A percentile compares a stretch with the other conserved stretches of the same genome.
Conservation (phyloP, 2,797 vertebrate species). For the Phoxinus dragarum region DNA sequence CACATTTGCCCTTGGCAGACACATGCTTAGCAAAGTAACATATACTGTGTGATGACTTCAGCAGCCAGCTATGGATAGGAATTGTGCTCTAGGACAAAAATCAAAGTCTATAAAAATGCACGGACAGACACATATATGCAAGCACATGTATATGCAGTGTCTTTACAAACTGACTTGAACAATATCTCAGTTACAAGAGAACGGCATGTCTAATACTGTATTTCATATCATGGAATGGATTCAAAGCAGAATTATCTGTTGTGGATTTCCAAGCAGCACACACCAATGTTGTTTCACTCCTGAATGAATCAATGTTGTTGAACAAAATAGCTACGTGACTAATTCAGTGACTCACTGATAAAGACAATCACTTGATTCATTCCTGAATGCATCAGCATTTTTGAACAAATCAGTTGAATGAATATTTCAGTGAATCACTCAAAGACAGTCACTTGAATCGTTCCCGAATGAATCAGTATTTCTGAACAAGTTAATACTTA, state of each 20-base stretch:
- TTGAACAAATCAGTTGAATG: not conserved
- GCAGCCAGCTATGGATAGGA: not conserved
- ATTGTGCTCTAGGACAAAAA: not conserved
- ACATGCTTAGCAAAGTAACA: conserved; percentile 11
- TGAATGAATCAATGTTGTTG: not conserved
- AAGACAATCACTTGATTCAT: not conserved
- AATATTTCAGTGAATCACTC: not conserved
- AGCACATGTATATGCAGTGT: not conserved
- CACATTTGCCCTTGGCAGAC: conserved; percentile 12
- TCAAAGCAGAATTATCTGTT: not conserved
- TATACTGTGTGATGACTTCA: conserved; percentile 13
- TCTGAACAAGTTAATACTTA: not conserved
- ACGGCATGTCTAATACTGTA: not conserved
- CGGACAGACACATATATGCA: not conserved
- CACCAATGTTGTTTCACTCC: not conserved
- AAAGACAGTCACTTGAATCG: not conserved
- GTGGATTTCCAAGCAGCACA: not conserved
- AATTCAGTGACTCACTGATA: not conserved
- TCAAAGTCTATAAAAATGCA: conserved; percentile 5
- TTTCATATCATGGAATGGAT: not conserved
- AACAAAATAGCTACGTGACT: not conserved
- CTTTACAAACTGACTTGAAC: not conserved
- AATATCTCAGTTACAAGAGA: not conserved
- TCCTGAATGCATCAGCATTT: not conserved
- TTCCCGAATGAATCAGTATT: not conserved